Evolutionary conservation across 2,797 vertebrate genomes (phyloP).

Genomic region (Botia kubotai): DNA sequence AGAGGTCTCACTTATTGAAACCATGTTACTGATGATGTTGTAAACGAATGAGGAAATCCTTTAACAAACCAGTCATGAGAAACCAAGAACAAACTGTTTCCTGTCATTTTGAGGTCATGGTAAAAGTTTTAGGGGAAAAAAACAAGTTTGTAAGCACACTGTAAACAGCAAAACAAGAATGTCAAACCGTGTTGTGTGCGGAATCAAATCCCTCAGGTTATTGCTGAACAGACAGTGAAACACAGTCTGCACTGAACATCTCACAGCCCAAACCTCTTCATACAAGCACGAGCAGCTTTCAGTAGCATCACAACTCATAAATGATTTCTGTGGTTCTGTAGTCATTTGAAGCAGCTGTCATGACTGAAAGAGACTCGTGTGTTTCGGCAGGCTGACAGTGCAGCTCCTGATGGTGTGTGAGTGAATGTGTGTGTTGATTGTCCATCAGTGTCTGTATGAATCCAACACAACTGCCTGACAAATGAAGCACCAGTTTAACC

Average conservation of each 20-base stretch:
- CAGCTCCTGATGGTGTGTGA: conserved; percentile 19
- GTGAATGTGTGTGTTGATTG: conserved; percentile 70
- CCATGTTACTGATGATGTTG: conserved; percentile 73
- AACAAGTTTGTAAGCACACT: background rate
- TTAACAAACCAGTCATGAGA: conserved; percentile 62
- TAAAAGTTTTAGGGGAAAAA: conserved; percentile 16
- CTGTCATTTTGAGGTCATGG: background rate
- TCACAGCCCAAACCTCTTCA: conserved; percentile 24
- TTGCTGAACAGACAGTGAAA: conserved; percentile 75
- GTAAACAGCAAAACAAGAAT: conserved; percentile 14
- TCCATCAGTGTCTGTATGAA: conserved; percentile 41
- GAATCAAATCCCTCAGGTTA: conserved; percentile 68
- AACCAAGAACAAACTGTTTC: conserved; percentile 2
- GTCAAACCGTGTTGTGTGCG: conserved; percentile 27
- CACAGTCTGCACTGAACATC: conserved; percentile 46
- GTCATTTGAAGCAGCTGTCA: background rate
- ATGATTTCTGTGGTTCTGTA: background rate
- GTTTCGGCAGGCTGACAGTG: background rate
- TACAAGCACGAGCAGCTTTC: conserved; percentile 11
- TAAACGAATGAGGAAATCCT: conserved; percentile 71
- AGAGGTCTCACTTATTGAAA: conserved; percentile 68
- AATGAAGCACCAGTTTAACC: conserved; percentile 73
- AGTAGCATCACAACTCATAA: background rate
- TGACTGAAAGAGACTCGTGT: background rate
- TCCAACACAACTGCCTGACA: conserved; percentile 60